phyloP scores from a whole-genome alignment of 2,888 invertebrate genomes.

The Lottia gigantea region DNA sequence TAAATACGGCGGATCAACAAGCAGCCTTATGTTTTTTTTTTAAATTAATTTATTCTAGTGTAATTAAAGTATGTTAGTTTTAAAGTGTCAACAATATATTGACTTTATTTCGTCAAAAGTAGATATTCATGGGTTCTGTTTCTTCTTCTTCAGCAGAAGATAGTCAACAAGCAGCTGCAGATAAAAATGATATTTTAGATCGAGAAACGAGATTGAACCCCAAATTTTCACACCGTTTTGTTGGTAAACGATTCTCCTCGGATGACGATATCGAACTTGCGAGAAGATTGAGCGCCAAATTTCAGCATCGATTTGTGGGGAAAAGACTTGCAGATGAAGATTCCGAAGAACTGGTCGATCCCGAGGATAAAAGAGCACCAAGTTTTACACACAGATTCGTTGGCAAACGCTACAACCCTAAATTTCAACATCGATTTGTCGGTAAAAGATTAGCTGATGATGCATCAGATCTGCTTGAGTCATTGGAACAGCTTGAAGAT shows the following conservation, averaged over 20 bases:
- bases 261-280: neutral
- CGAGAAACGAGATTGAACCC: neutral
- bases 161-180: neutral
- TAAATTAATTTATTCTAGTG: too few relatives aligned
- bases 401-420: slow-evolving; percentile 1
- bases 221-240: neutral
- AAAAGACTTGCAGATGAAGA: neutral
- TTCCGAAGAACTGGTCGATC: neutral
- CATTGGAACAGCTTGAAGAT: neutral
- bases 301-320: neutral
- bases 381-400: neutral
- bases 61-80: too few relatives aligned
- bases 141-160: neutral
- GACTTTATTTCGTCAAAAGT: too few relatives aligned
- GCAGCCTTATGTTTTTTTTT: too few relatives aligned
- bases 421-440: neutral
- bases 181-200: neutral
- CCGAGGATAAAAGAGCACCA: neutral
- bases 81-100: too few relatives aligned
- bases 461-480: neutral
- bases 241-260: neutral
- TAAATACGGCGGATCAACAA: too few relatives aligned
- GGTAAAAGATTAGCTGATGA: neutral
- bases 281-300: neutral
- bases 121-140: too few relatives aligned